A percentile compares a stretch with the other conserved stretches of the same genome.
phyloP scores from a whole-genome alignment of 2,888 invertebrate genomes.

The Drosophila paramelanica region DNA sequence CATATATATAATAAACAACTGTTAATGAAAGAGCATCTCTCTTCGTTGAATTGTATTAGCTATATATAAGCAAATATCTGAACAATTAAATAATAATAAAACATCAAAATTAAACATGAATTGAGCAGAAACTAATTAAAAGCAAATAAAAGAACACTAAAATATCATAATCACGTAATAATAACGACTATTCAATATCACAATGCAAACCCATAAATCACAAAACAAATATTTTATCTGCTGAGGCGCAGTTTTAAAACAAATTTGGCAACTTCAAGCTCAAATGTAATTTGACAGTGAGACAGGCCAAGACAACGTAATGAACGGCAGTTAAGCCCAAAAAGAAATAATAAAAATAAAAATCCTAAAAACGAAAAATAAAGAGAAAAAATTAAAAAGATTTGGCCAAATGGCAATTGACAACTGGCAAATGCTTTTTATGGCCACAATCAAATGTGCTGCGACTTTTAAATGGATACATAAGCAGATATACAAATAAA shows the following conservation, averaged over 20 bases:
- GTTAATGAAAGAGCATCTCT: neutral
- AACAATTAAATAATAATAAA: conserved; percentile 27
- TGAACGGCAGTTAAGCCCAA: conserved; percentile 53
- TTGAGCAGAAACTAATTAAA: conserved; percentile 32
- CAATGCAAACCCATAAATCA: conserved; percentile 35
- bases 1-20: neutral
- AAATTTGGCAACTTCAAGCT: conserved; percentile 75
- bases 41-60: no score
- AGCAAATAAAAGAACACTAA: conserved; percentile 33
- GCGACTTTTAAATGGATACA: conserved; percentile 20
- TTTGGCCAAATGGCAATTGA: conserved; percentile 62
- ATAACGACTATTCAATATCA: conserved; percentile 30
- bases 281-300: conserved; percentile 75
- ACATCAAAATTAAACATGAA: neutral
- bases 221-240: conserved; percentile 15
- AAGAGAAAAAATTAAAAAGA: conserved; percentile 42
- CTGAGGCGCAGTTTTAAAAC: conserved; percentile 44
- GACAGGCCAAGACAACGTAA: conserved; percentile 60
- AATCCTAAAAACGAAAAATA: conserved; percentile 22
- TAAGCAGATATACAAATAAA: neutral
- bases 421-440: conserved; percentile 72
- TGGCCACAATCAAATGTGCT: conserved; percentile 64
- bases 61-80: neutral
- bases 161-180: conserved; percentile 24
- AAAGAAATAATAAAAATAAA: conserved; percentile 16